Percentiles rank a stretch among this genome's conserved stretches.
Conservation (phyloP, 2,797 vertebrate species). For the Alfaro cultratus region DNA sequence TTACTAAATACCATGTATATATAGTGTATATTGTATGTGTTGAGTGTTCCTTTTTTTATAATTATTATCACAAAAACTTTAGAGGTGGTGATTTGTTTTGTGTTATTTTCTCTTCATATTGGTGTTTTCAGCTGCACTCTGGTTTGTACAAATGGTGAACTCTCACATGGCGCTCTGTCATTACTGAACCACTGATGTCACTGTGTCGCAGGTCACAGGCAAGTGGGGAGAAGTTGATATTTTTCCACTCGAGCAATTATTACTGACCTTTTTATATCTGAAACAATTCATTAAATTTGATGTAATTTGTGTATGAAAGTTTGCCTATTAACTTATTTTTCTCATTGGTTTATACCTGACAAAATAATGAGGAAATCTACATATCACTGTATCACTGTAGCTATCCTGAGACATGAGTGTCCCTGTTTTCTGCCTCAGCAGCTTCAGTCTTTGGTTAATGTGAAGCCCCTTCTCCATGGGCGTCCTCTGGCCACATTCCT, state of each 20-base stretch:
- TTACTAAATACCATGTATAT: slow-evolving; percentile 80
- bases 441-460: slow-evolving; percentile 6
- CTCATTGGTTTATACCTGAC: slow-evolving; percentile 62
- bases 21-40: slow-evolving; percentile 75
- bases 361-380: slow-evolving; percentile 55
- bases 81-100: slow-evolving; percentile 54
- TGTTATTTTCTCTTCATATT: slow-evolving; percentile 41
- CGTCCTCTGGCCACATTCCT: too few relatives aligned
- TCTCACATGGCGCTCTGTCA: slow-evolving; percentile 37
- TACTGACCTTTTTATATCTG: slow-evolving; percentile 79
- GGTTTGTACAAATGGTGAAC: slow-evolving; percentile 55
- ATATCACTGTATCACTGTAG: slow-evolving; percentile 42
- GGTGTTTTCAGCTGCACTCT: slow-evolving; percentile 50
- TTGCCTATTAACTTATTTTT: slow-evolving; percentile 81
- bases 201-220: slow-evolving; percentile 53
- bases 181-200: slow-evolving; percentile 53
- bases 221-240: slow-evolving; percentile 63
- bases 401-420: slow-evolving; percentile 23
- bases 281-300: slow-evolving; percentile 77
- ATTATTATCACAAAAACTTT: slow-evolving; percentile 66
- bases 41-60: slow-evolving; percentile 66
- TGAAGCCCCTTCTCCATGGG: not conserved
- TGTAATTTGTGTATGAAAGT: slow-evolving; percentile 78
- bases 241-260: slow-evolving; percentile 68
- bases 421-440: slow-evolving; percentile 22